These are phyloP conservation scores for Tor tambroides DNA, from an alignment of 2,113 vertebrate species.

Conservation along the genomic window DNA sequence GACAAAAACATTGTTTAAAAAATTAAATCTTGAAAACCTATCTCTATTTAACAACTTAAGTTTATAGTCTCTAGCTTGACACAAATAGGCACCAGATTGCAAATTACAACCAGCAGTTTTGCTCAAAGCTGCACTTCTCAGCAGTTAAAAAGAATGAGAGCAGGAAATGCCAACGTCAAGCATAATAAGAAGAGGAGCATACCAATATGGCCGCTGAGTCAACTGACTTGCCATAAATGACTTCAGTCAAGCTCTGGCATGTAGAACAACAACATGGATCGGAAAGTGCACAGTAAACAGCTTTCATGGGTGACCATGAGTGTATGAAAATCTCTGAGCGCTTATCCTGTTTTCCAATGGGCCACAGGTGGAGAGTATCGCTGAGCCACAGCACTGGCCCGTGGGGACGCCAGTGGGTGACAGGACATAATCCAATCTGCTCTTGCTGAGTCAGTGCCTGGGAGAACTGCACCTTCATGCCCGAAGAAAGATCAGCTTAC, in stretches of 20 bases:
- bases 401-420: background rate
- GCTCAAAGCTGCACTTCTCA: background rate
- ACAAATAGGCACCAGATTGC: background rate
- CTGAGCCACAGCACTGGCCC: conserved; percentile 2
- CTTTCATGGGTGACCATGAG: background rate
- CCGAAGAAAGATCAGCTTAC: background rate
- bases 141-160: background rate
- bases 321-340: conserved; percentile 2
- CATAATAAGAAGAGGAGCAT: background rate
- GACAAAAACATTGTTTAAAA: background rate
- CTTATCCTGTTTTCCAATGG: background rate
- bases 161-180: background rate
- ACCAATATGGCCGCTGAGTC: background rate
- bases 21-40: background rate
- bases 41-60: background rate
- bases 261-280: background rate
- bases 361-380: conserved; percentile 30
- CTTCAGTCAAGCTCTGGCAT: conserved; percentile 9
- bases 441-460: conserved; percentile 20
- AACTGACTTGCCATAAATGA: background rate
- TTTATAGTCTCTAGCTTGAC: background rate
- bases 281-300: background rate
- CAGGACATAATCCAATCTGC: conserved; percentile 15
- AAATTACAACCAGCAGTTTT: background rate
- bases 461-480: background rate